These are phyloP conservation scores for Desmophyllum pertusum DNA, from an alignment of 92 coral and sea anemone genomes.

Conservation along the genomic window DNA sequence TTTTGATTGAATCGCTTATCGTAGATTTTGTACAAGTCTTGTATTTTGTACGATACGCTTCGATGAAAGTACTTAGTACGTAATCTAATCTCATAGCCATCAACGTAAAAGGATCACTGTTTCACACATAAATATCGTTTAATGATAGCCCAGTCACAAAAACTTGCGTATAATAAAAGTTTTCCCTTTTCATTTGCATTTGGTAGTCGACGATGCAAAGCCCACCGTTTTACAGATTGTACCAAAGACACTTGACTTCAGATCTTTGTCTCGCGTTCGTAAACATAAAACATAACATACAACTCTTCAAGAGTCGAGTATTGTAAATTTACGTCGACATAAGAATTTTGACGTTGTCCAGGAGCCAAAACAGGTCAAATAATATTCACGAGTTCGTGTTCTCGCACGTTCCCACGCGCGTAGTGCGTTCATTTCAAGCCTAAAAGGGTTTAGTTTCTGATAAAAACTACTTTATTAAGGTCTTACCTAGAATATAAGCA, in stretches of 20 bases:
- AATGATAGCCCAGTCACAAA: too few relatives aligned
- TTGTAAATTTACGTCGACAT: background rate
- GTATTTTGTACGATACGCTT: too few relatives aligned
- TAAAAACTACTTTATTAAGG: background rate
- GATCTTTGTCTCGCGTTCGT: background rate
- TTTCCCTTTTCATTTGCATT: background rate
- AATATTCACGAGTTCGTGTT: background rate
- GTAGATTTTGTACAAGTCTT: too few relatives aligned
- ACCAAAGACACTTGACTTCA: background rate
- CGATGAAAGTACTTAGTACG: too few relatives aligned
- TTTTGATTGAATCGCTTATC: too few relatives aligned
- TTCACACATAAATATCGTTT: too few relatives aligned
- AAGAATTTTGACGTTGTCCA: background rate
- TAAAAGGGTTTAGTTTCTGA: background rate
- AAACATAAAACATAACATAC: background rate
- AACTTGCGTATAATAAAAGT: background rate
- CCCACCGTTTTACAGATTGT: background rate
- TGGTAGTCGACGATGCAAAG: background rate
- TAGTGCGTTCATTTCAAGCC: background rate
- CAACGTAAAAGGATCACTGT: too few relatives aligned
- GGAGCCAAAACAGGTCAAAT: background rate
- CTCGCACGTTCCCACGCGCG: slow-evolving; percentile 24
- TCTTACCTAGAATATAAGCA: background rate
- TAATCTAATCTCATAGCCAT: too few relatives aligned
- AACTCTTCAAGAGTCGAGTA: background rate